Percentiles rank a stretch among this genome's conserved stretches.
These are phyloP conservation scores for Lampropteryx suffumata DNA, from an alignment of 2,888 invertebrate genomes.

Conservation along the genomic window DNA sequence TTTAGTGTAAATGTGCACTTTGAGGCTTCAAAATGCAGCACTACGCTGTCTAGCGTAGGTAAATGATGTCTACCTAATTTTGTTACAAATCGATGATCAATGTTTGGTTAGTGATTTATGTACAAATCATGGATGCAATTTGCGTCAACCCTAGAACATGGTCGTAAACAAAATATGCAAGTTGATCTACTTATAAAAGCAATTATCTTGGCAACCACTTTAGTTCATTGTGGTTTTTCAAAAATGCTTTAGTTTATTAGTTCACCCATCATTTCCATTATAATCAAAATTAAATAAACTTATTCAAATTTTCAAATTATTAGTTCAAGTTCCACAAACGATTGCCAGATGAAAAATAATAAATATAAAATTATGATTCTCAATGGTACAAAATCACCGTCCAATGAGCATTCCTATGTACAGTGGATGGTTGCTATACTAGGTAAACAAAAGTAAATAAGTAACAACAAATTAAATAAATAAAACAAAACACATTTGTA, in stretches of 20 bases:
- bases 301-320: no score
- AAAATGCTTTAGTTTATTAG: constrained; percentile 17
- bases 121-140: background rate
- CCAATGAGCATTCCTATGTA: constrained; percentile 36
- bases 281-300: no score
- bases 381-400: constrained; percentile 7
- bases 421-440: constrained; percentile 47
- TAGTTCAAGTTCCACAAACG: no score
- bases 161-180: no score
- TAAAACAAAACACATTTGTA: constrained; percentile 43
- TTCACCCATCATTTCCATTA: no score
- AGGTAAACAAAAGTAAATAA: constrained; percentile 34
- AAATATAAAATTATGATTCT: constrained; percentile 23
- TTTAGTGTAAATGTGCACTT: no score
- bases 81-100: no score
- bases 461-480: constrained; percentile 41
- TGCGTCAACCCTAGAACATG: constrained; percentile 27
- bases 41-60: no score
- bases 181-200: constrained; percentile 28
- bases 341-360: constrained; percentile 15
- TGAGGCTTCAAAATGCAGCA: no score
- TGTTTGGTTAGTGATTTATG: no score
- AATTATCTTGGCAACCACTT: constrained; percentile 16
- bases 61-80: no score
- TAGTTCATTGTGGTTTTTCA: constrained; percentile 16